Evolutionary conservation across 2,888 invertebrate genomes (phyloP).

Genomic region (Sinohyriopsis cumingii): DNA sequence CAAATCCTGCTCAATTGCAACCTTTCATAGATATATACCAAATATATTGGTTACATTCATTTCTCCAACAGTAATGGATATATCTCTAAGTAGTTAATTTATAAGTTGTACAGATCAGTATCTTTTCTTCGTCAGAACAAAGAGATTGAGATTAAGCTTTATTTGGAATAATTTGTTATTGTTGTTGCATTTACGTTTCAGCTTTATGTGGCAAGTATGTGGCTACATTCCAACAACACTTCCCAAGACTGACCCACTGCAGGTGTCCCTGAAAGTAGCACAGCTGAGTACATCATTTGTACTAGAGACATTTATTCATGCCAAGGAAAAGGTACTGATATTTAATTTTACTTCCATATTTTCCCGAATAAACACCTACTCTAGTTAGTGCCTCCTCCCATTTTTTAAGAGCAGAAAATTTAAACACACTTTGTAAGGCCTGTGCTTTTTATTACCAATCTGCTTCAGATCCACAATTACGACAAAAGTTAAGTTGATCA

Average conservation of each 20-base stretch:
- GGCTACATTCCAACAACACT: constrained; percentile 93
- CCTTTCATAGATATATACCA: too few relatives aligned
- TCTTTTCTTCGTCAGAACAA: too few relatives aligned
- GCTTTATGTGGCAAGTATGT: constrained; percentile 97
- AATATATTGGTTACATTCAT: too few relatives aligned
- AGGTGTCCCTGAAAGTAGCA: constrained; percentile 80
- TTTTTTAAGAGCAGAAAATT: too few relatives aligned
- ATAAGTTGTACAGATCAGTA: too few relatives aligned
- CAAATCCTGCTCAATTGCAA: too few relatives aligned
- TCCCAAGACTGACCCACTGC: constrained; percentile 78
- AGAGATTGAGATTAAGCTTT: background rate
- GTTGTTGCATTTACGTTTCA: constrained; percentile 69
- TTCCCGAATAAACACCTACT: background rate
- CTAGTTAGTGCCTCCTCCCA: too few relatives aligned
- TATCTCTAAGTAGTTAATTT: too few relatives aligned
- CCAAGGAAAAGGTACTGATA: constrained; percentile 88
- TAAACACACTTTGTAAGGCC: too few relatives aligned
- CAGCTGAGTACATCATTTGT: constrained; percentile 94
- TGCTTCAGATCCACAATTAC: too few relatives aligned
- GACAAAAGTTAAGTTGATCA: too few relatives aligned
- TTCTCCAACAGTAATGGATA: too few relatives aligned
- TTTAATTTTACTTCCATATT: background rate
- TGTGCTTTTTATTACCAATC: background rate
- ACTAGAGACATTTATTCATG: constrained; percentile 96
- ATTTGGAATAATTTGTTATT: background rate